Evolutionary conservation across 2,888 invertebrate genomes (phyloP), one percentile per base, ranked within the genome.

Genomic region (Fragum fragum): DNA sequence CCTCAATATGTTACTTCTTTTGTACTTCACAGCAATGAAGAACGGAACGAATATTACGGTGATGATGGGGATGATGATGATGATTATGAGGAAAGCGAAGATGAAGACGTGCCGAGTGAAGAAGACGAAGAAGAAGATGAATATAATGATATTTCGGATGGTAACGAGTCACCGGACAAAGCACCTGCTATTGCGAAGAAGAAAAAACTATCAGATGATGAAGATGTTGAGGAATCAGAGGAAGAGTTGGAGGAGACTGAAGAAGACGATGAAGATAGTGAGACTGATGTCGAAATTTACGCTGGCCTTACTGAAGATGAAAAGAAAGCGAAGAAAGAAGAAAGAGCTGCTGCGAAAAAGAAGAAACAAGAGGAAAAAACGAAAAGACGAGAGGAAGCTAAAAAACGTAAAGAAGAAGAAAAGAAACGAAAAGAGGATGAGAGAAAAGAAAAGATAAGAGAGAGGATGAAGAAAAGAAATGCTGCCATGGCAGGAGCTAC

Each of bases 1-100:
- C n/a, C n/a, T n/a, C n/a, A n/a, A n/a, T n/a, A n/a, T n/a, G n/a
- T n/a, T n/a, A n/a, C n/a, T n/a, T n/a, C n/a, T n/a, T 66, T 66
- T 39, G 21, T 59, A 1, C n/a, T 36, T 57, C 66, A 21, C 68
- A 74, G 74, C 18, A 74, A 66, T n/a, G 74, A 74, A 55, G 63
- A 70, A 70, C 68, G 77, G 11, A 57, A 69, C 16, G 39, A 52
- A 39, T 59, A 73, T 18, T 73, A 76, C 28, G 59, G 71, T 23
- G 76, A 52, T 39, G 63, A 47, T n/a, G 70, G 71, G 16, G 53
- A 74, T 29, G 47, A 76, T 57, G 78, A 75, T 53, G 68, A 78
- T 47, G 72, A 73, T 29, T 29, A 66, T 9, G 53, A 61, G 9
- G 63, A 47, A 16, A 73, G 71, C 9, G 75, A 72, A 1, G 75